Evolutionary conservation across 1,140 invertebrate genomes (phyloP).

Genomic region (Drosophila parvula): DNA sequence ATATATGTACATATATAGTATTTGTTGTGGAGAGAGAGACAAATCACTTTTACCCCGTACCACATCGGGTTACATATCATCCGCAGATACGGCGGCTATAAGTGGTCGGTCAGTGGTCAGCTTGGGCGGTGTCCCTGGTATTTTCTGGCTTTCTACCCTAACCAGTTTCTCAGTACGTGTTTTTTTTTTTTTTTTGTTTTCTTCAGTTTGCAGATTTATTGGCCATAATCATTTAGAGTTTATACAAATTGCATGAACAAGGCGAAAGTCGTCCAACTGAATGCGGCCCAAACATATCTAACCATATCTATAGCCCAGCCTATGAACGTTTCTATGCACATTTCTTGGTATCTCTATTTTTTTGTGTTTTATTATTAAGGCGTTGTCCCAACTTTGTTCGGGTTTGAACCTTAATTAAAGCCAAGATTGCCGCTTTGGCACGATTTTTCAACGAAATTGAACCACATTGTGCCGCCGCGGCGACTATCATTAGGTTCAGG

Average conservation of each 20-base stretch:
- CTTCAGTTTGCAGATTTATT: constrained; percentile 61
- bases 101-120: constrained; percentile 13
- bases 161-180: constrained; percentile 58
- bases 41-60: constrained; percentile 70
- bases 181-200: constrained; percentile 16
- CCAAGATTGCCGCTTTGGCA: constrained; percentile 60
- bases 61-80: constrained; percentile 57
- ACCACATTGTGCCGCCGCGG: constrained; percentile 31
- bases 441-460: constrained; percentile 68
- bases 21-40: constrained; percentile 40
- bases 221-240: constrained; percentile 70
- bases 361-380: constrained; percentile 43
- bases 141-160: constrained; percentile 71
- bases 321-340: constrained; percentile 28
- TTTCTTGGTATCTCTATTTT: constrained; percentile 19
- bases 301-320: constrained; percentile 20
- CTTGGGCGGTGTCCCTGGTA: constrained; percentile 66
- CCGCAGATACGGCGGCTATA: constrained; percentile 35
- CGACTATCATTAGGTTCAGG: constrained; percentile 54
- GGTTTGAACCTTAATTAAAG: constrained; percentile 73
- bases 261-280: constrained; percentile 69
- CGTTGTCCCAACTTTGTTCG: constrained; percentile 61
- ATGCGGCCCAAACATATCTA: constrained; percentile 36
- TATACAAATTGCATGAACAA: constrained; percentile 69
- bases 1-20: too few relatives aligned